Evolutionary conservation across 2,888 invertebrate genomes (phyloP).

Genomic region (Atethmia centrago): DNA sequence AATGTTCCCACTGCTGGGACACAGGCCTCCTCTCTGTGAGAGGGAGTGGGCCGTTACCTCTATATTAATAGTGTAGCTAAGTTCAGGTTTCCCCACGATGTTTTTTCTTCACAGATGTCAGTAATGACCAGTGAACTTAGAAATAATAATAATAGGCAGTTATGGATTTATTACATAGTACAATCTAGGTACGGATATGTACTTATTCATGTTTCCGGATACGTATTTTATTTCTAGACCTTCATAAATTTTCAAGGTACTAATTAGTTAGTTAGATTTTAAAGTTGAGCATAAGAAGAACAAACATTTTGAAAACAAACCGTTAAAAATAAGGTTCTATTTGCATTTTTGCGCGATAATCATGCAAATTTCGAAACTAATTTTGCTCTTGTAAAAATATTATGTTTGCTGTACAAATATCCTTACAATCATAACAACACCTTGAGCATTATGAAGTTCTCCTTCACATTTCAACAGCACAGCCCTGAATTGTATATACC

Average conservation of each 20-base stretch:
- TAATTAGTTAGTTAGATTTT: neutral
- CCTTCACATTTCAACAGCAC: slow-evolving; percentile 23
- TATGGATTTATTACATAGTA: neutral
- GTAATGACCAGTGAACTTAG: neutral
- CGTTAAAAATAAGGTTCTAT: neutral
- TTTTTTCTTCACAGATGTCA: neutral
- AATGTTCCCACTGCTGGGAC: too few relatives aligned
- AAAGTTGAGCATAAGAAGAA: neutral
- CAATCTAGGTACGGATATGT: neutral
- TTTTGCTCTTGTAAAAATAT: slow-evolving; percentile 1
- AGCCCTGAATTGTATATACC: slow-evolving; percentile 45
- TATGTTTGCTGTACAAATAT: slow-evolving; percentile 23
- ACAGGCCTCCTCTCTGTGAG: too few relatives aligned
- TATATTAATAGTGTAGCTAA: neutral
- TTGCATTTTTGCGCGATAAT: slow-evolving; percentile 5
- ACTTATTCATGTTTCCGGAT: slow-evolving; percentile 4
- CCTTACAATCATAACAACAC: slow-evolving; percentile 26
- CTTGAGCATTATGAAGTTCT: slow-evolving; percentile 11
- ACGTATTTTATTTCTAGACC: slow-evolving; percentile 12
- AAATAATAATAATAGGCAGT: neutral
- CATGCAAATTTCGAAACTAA: slow-evolving; percentile 2
- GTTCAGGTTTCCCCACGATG: neutral
- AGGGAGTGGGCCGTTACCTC: too few relatives aligned
- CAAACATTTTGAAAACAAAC: neutral
- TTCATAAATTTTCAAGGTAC: slow-evolving; percentile 18